phyloP scores from a whole-genome alignment of 2,113 vertebrate genomes.

The Coregonus clupeaformis region DNA sequence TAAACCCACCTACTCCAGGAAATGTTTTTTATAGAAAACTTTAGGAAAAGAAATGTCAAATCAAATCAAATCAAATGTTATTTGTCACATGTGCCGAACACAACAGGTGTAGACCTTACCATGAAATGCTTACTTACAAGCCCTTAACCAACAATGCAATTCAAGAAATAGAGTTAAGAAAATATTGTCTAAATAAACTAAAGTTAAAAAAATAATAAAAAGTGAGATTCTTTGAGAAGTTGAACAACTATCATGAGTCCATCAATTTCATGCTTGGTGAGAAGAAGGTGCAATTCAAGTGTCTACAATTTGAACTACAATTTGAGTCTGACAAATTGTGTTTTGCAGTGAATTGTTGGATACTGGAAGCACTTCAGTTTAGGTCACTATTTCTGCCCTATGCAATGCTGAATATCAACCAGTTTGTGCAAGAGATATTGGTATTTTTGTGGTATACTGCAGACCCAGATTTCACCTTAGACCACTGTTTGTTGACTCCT shows the following conservation, averaged over 20 bases:
- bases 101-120: no score
- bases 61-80: no score
- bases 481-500: background rate
- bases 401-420: background rate
- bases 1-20: constrained; percentile 16
- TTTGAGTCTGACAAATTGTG: no score
- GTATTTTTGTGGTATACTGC: background rate
- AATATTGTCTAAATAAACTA: no score
- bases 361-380: no score
- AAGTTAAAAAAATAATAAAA: no score
- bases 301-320: background rate
- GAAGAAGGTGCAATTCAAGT: background rate
- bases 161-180: no score
- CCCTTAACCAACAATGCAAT: no score
- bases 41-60: constrained; percentile 14
- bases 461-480: background rate
- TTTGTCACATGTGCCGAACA: no score
- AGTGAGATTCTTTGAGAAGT: background rate
- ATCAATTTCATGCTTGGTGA: constrained; percentile 29
- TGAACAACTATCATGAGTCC: constrained; percentile 19
- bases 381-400: no score
- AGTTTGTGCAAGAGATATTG: background rate
- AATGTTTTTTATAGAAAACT: background rate
- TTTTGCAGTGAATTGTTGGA: no score
- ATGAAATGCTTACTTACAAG: no score